phyloP scores from a whole-genome alignment of 1,140 invertebrate species.

The Zeugodacus cucurbitae region DNA sequence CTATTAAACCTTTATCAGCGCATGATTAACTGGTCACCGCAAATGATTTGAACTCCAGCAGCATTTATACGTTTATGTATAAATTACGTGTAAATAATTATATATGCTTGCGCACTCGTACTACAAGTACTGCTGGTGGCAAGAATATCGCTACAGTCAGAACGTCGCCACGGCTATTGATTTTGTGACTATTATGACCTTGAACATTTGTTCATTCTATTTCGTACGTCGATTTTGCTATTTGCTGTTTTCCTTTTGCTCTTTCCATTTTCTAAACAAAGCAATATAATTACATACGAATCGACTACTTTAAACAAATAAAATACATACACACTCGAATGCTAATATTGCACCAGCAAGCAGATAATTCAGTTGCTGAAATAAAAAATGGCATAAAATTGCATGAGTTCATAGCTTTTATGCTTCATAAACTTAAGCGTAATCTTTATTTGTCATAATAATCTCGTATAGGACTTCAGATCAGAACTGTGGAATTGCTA shows the following conservation, averaged over 20 bases:
- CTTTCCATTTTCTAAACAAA: neutral
- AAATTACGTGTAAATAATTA: neutral
- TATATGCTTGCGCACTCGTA: neutral
- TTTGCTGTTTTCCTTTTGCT: neutral
- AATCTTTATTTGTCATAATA: no score
- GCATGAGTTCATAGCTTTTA: neutral
- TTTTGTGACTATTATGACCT: slow-evolving; percentile 32
- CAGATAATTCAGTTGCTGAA: neutral
- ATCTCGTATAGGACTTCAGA: no score
- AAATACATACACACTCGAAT: neutral
- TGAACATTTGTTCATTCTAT: slow-evolving; percentile 19
- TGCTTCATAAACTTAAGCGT: neutral
- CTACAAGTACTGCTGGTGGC: neutral
- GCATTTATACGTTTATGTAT: neutral
- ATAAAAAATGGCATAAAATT: neutral
- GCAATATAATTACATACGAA: neutral
- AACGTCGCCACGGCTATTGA: slow-evolving; percentile 35
- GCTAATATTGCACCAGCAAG: neutral
- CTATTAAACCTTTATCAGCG: neutral
- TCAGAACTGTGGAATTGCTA: neutral
- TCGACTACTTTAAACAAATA: neutral
- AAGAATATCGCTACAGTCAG: slow-evolving; percentile 29
- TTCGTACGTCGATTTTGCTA: neutral
- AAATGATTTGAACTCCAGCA: neutral
- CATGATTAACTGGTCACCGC: neutral